These are phyloP conservation scores for Sebastiscus albofasciatus DNA, from an alignment of 2,797 vertebrate species.

Conservation along the genomic window DNA sequence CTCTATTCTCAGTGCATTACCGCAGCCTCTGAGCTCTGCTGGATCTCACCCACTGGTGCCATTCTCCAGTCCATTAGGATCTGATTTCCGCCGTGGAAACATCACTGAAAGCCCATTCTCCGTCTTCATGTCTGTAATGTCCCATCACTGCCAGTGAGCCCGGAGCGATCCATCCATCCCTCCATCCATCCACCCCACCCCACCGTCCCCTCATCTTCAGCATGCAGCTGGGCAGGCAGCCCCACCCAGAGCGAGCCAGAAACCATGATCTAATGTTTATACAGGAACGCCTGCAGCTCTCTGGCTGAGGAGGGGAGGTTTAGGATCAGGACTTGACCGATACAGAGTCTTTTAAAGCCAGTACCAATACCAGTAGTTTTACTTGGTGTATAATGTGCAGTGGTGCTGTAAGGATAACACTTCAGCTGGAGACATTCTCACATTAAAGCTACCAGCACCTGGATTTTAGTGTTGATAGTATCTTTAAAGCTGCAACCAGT, in stretches of 20 bases:
- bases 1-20: slow-evolving; percentile 8
- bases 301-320: slow-evolving; percentile 16
- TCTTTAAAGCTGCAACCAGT: background rate
- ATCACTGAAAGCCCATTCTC: slow-evolving; percentile 56
- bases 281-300: slow-evolving; percentile 44
- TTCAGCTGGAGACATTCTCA: background rate
- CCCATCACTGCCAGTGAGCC: slow-evolving; percentile 43
- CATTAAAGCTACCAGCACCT: background rate
- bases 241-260: slow-evolving; percentile 42
- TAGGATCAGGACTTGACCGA: background rate
- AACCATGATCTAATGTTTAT: slow-evolving; percentile 57
- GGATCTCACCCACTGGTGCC: slow-evolving; percentile 51
- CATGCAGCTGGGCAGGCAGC: slow-evolving; percentile 37
- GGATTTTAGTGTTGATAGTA: background rate
- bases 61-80: slow-evolving; percentile 61
- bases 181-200: slow-evolving; percentile 22
- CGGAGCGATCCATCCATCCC: slow-evolving; percentile 38
- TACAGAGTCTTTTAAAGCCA: slow-evolving; percentile 3
- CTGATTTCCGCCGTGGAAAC: slow-evolving; percentile 59
- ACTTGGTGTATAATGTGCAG: slow-evolving; percentile 3
- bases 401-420: slow-evolving; percentile 2
- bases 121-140: slow-evolving; percentile 46
- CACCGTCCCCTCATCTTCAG: slow-evolving; percentile 41
- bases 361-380: background rate
- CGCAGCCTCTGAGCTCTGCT: slow-evolving; percentile 16